Conservation (phyloP, 2,113 vertebrate genomes). For the Apodemus sylvaticus region DNA sequence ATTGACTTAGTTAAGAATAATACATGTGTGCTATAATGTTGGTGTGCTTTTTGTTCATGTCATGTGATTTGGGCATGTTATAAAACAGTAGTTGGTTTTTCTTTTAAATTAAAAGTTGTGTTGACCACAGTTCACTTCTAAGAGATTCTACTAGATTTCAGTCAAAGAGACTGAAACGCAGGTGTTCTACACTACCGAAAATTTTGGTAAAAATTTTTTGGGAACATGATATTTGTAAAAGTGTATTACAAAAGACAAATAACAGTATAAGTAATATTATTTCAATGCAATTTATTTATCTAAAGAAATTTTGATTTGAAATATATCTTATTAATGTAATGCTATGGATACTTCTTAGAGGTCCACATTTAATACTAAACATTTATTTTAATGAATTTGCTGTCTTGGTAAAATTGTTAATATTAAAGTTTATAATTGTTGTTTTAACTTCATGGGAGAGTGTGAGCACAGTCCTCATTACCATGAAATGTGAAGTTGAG, state of each 20-base stretch:
- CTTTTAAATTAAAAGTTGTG: not conserved
- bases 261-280: not conserved
- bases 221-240: not conserved
- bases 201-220: not conserved
- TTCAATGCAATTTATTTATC: not conserved
- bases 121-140: not conserved
- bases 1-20: slow-evolving; percentile 31
- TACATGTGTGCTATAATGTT: not conserved
- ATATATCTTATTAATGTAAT: not conserved
- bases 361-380: not conserved
- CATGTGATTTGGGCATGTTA: not conserved
- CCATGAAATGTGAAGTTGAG: not conserved
- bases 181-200: not conserved
- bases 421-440: not conserved
- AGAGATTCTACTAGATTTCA: not conserved
- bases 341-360: not conserved
- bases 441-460: not conserved
- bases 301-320: not conserved
- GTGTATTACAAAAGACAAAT: not conserved
- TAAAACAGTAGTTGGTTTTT: not conserved
- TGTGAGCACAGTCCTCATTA: no score
- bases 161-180: not conserved
- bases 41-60: not conserved
- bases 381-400: not conserved
- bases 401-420: not conserved